These are phyloP conservation scores for Triplophysa rosa DNA, from an alignment of 2,113 vertebrate genomes.

Conservation along the genomic window DNA sequence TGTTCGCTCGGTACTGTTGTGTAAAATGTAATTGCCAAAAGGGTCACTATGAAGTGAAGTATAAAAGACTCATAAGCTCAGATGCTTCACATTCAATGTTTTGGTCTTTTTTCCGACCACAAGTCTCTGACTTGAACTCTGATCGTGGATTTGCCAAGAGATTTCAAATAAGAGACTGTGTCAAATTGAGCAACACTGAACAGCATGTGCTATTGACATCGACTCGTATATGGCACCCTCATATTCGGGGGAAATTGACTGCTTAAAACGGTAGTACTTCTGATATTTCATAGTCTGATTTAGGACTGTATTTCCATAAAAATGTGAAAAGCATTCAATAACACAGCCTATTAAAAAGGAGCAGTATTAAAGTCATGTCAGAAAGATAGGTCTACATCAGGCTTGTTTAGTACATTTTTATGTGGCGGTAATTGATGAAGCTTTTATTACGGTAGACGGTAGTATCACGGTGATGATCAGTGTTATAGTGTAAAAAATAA, in stretches of 20 bases:
- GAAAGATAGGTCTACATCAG: not conserved
- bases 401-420: no score
- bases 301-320: not conserved
- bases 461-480: no score
- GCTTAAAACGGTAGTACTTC: not conserved
- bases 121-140: not conserved
- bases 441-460: no score
- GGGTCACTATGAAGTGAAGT: not conserved
- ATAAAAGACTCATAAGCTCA: not conserved
- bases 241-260: not conserved
- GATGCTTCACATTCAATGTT: not conserved
- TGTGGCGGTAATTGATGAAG: no score
- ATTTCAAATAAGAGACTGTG: conserved; percentile 4
- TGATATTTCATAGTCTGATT: not conserved
- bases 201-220: not conserved
- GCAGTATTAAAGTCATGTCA: not conserved
- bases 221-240: not conserved
- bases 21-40: not conserved
- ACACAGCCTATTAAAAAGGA: not conserved
- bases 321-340: not conserved
- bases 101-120: not conserved
- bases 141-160: no score
- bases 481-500: no score
- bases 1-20: not conserved
- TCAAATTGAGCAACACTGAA: not conserved